Percentiles rank a stretch among this genome's conserved stretches.
Conservation (phyloP, 2,888 invertebrate species). For the Microctonus brassicae region DNA sequence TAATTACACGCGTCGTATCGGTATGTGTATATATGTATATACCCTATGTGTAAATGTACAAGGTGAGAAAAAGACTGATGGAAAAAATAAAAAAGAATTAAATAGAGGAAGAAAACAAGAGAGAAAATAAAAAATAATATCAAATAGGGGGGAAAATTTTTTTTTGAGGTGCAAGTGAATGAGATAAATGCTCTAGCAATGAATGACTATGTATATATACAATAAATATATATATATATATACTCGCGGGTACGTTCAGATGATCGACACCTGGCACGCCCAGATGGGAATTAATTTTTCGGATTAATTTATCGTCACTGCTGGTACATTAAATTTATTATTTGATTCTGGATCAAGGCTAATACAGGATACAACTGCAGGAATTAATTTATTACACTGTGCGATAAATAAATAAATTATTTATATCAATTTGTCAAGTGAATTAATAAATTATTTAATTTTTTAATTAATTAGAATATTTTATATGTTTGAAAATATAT, state of each 20-base stretch:
- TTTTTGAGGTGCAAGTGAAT: neutral
- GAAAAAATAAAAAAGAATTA: neutral
- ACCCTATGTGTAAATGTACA: neutral
- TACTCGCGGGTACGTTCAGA: neutral
- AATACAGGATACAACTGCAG: neutral
- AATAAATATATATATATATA: neutral
- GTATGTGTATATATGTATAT: conserved; percentile 22
- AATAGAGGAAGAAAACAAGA: neutral
- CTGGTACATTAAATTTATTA: neutral
- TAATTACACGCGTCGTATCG: conserved; percentile 50
- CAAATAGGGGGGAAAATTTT: neutral
- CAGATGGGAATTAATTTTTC: conserved; percentile 66
- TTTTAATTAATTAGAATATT: no score
- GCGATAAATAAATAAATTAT: no score
- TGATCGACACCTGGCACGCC: conserved; percentile 60
- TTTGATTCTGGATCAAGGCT: neutral
- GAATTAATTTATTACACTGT: no score
- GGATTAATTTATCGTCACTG: conserved; percentile 60
- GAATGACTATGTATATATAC: no score
- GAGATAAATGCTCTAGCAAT: no score
- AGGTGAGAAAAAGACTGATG: conserved; percentile 8
- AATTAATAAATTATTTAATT: no score
- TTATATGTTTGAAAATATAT: no score
- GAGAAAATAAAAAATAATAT: neutral
- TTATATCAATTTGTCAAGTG: no score